Evolutionary conservation across 92 coral and sea anemone genomes (phyloP).

Genomic region (Phenganax marumi): DNA sequence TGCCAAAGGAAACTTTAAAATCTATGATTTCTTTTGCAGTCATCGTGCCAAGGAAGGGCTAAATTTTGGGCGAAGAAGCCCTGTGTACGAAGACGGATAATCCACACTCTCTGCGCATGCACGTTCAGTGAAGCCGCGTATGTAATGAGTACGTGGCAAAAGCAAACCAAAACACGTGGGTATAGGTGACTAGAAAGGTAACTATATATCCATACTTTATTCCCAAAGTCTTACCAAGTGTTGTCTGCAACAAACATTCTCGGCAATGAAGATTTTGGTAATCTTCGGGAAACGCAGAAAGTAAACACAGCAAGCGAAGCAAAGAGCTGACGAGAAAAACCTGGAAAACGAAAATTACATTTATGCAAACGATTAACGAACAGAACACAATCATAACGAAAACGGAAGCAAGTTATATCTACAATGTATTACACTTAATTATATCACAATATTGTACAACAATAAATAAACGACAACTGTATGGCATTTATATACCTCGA

Average conservation of each 20-base stretch:
- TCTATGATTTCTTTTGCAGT: too few relatives aligned
- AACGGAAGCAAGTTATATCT: too few relatives aligned
- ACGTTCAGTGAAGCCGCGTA: background rate
- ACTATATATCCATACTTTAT: background rate
- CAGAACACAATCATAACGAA: too few relatives aligned
- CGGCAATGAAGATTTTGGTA: slow-evolving; percentile 56
- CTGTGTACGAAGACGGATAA: too few relatives aligned
- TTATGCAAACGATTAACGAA: too few relatives aligned
- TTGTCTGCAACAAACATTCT: slow-evolving; percentile 56
- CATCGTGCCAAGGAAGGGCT: too few relatives aligned
- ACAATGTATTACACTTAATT: too few relatives aligned
- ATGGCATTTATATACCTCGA: too few relatives aligned
- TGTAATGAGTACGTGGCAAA: background rate
- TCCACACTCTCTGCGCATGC: background rate
- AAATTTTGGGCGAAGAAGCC: too few relatives aligned
- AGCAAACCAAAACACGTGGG: background rate
- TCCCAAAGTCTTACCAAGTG: slow-evolving; percentile 62
- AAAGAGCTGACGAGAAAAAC: slow-evolving; percentile 68
- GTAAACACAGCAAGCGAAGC: slow-evolving; percentile 64
- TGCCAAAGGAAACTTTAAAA: too few relatives aligned
- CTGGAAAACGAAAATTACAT: slow-evolving; percentile 41
- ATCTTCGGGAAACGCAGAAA: slow-evolving; percentile 60
- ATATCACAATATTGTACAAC: too few relatives aligned
- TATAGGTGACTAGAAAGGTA: background rate
- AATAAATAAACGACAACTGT: too few relatives aligned